Percentiles rank a stretch among this genome's conserved stretches.
Evolutionary conservation across 1,140 invertebrate genomes (phyloP).

Genomic region (Proctacanthus coquilletti): DNA sequence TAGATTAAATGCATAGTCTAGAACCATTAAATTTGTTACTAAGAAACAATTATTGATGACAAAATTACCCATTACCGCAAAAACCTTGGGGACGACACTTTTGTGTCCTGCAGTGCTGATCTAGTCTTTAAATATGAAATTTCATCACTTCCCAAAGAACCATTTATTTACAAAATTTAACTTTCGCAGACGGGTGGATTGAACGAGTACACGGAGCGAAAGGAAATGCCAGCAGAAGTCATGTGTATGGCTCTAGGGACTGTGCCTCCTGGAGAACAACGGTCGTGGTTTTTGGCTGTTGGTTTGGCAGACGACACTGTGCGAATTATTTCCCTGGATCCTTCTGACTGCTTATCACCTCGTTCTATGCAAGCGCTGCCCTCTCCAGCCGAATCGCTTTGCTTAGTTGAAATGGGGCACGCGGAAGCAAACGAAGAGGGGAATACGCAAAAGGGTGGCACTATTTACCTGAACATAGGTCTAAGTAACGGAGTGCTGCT

Average conservation of each 20-base stretch:
- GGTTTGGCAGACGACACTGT: conserved; percentile 95
- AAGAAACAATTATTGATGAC: background rate
- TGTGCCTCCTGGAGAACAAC: conserved; percentile 86
- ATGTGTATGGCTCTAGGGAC: conserved; percentile 97
- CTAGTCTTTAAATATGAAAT: conserved; percentile 2
- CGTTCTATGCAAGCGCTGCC: conserved; percentile 96
- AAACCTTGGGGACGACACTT: conserved; percentile 16
- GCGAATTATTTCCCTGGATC: conserved; percentile 93
- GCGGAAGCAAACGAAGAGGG: conserved; percentile 39
- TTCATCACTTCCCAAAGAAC: too few relatives aligned
- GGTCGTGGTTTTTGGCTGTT: conserved; percentile 93
- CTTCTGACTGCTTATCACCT: conserved; percentile 79
- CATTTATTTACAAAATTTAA: conserved; percentile 7
- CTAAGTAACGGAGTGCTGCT: conserved; percentile 93
- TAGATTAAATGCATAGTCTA: too few relatives aligned
- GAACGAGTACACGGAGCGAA: conserved; percentile 95
- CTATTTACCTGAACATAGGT: conserved; percentile 94
- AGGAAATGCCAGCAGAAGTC: conserved; percentile 92
- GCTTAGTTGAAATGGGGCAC: conserved; percentile 77
- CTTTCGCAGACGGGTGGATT: conserved; percentile 78
- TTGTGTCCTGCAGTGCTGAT: conserved; percentile 32
- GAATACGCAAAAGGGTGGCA: conserved; percentile 39
- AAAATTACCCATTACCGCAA: background rate
- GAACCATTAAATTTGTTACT: too few relatives aligned
- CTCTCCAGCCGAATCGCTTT: conserved; percentile 88